Base-by-base conservation (phyloP, 2,888 invertebrate species). In the Eremobia ochroleuca region DNA sequence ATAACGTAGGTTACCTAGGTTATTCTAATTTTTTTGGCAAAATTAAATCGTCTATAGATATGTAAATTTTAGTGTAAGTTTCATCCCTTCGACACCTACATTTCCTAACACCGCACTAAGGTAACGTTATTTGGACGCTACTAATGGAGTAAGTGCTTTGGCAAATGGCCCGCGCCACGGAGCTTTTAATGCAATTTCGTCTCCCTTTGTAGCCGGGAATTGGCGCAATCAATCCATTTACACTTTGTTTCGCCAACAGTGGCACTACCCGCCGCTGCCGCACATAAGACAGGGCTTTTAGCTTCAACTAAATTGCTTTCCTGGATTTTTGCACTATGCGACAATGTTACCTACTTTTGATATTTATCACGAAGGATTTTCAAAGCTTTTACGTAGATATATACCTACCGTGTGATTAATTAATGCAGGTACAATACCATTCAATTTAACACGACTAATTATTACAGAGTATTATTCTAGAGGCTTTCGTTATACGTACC, bases 141-240 rank as follows among this genome's bases (percentile, higher is more conserved):
- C 94, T 97, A 96, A 97, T 96, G 93, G 94, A 96, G 93, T 96
- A 96, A 97, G 96, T 96, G 96, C 96, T 95, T 93, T 92, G 93
- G 90, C 94, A 96, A 96, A 96, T 96, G 96, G 96, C 93, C 93
- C 93, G 94, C 91, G 96, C 95, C 94, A 93, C 95, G 95, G 94
- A 94, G 96, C 96, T 96, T 96, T 96, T 97, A 97, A 97, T 97
- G 94, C 95, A 96, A 97, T 97, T 96, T 95, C 90, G 75, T 89
- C 90, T 94, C 95, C 97, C 97, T 97, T 97, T 97, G 97, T 97
- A 95, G 89, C 87, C 89, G 90, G 91, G 94, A 97, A 97, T 97
- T 97, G 97, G 94, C 94, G 95, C 97, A 97, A 97, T 97, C 97
- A 97, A 96, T 97, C 96, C 97, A 97, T 97, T 97, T 97, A 96